Conservation (phyloP, 2,797 vertebrate genomes). For the Helostoma temminkii region DNA sequence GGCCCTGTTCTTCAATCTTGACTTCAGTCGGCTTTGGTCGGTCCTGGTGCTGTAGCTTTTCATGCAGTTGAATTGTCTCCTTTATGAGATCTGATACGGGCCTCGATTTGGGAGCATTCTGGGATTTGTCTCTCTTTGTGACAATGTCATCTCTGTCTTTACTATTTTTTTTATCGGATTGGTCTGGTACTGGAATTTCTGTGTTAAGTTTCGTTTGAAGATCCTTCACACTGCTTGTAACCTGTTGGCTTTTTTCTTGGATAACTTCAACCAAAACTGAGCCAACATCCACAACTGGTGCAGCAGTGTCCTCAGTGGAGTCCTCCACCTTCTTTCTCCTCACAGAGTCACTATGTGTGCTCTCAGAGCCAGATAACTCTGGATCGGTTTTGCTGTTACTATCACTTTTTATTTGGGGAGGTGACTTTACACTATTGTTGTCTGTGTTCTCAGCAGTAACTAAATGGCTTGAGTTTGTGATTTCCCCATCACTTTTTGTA, state of each 20-base stretch:
- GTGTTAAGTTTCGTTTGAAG: constrained; percentile 26
- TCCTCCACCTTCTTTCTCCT: constrained; percentile 37
- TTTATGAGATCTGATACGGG: constrained; percentile 85
- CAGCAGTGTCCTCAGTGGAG: constrained; percentile 21
- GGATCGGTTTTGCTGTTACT: constrained; percentile 21
- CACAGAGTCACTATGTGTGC: constrained; percentile 21
- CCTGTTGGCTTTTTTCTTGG: constrained; percentile 44
- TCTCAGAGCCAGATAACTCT: constrained; percentile 23
- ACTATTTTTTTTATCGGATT: constrained; percentile 36
- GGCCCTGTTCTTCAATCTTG: constrained; percentile 78
- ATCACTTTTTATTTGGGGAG: constrained; percentile 26
- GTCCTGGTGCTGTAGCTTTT: constrained; percentile 83
- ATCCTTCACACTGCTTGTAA: constrained; percentile 34
- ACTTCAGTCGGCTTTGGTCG: constrained; percentile 75
- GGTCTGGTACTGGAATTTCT: constrained; percentile 34
- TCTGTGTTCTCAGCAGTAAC: constrained; percentile 33
- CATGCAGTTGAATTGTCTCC: constrained; percentile 82
- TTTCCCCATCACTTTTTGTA: constrained; percentile 40
- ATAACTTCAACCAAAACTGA: constrained; percentile 16
- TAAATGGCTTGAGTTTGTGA: constrained; percentile 18
- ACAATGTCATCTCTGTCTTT: constrained; percentile 47
- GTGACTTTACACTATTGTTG: background rate
- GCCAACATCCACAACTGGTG: constrained; percentile 28
- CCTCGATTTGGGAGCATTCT: constrained; percentile 66
- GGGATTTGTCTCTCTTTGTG: constrained; percentile 55